Conservation (phyloP, 2,888 invertebrate species). For the Glaucopsyche alexis region DNA sequence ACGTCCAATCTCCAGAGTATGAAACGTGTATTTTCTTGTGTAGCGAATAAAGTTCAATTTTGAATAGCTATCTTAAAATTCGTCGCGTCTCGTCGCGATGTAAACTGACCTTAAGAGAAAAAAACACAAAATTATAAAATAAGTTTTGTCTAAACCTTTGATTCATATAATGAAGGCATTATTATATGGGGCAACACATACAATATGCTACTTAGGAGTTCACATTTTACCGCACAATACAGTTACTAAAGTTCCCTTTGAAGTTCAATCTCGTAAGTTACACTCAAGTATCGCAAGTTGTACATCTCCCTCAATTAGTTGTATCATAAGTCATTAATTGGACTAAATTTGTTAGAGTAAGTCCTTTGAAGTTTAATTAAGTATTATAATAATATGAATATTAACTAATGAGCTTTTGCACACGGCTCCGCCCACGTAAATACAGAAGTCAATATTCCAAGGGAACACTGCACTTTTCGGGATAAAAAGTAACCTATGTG, state of each 20-base stretch:
- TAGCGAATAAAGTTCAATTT: no score
- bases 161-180: neutral
- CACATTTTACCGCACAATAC: neutral
- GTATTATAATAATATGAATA: neutral
- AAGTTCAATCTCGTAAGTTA: neutral
- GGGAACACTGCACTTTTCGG: no score
- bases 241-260: constrained; percentile 1
- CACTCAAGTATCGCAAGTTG: constrained; percentile 1
- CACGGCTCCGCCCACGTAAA: no score
- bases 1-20: no score
- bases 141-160: neutral
- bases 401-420: no score
- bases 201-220: constrained; percentile 8
- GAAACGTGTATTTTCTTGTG: no score
- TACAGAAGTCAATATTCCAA: no score
- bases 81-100: no score
- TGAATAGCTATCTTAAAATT: no score
- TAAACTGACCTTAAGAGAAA: no score
- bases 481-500: no score
- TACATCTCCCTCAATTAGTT: neutral
- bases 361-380: neutral
- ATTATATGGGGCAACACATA: neutral
- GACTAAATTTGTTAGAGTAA: neutral
- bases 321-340: neutral
- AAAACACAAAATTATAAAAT: no score